phyloP scores from a whole-genome alignment of 2,888 invertebrate species.

The Hecatera dysodea region DNA sequence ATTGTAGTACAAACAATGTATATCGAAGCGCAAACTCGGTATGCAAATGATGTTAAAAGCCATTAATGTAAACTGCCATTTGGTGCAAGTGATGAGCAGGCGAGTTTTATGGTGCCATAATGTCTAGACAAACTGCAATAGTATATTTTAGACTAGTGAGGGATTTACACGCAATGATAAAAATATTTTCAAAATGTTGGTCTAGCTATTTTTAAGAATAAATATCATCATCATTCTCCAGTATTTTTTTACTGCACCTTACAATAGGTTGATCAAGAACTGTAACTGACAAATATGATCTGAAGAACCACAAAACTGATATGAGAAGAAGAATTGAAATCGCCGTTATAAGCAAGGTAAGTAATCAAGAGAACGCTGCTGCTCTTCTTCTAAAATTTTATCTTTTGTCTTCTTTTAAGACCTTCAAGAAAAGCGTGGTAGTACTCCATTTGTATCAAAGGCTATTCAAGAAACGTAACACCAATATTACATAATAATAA shows the following conservation, averaged over 20 bases:
- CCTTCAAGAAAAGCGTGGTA: slow-evolving; percentile 36
- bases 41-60: slow-evolving; percentile 78
- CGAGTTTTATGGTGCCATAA: slow-evolving; percentile 16
- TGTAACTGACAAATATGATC: too few species aligned
- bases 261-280: too few species aligned
- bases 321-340: too few species aligned
- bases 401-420: not conserved
- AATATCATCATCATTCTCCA: too few species aligned
- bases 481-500: slow-evolving; percentile 42
- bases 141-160: not conserved
- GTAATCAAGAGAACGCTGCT: not conserved
- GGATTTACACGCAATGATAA: not conserved
- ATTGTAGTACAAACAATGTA: slow-evolving; percentile 35
- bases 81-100: slow-evolving; percentile 70
- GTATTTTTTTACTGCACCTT: too few species aligned
- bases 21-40: slow-evolving; percentile 70
- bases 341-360: too few species aligned
- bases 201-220: too few species aligned
- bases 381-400: not conserved
- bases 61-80: slow-evolving; percentile 74
- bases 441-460: slow-evolving; percentile 22
- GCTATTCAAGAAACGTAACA: slow-evolving; percentile 32
- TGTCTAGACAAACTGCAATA: not conserved
- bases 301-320: too few species aligned
- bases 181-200: not conserved